These are phyloP conservation scores for Eristalis intricaria DNA, from an alignment of 2,888 invertebrate genomes.

Conservation along the genomic window DNA sequence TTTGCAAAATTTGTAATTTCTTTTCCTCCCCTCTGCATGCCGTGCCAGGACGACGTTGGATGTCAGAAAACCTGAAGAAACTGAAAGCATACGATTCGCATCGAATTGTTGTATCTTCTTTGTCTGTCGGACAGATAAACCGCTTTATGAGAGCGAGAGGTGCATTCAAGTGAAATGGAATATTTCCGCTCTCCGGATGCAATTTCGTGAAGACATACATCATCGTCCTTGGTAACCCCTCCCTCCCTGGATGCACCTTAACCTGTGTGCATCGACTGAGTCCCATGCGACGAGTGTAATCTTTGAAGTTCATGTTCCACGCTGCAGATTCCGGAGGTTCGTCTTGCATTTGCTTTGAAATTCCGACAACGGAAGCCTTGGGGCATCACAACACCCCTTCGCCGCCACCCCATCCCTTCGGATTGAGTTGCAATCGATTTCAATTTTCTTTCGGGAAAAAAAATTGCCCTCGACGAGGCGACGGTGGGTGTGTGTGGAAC, in stretches of 20 bases:
- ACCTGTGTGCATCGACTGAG: neutral
- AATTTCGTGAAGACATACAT: conserved; percentile 38
- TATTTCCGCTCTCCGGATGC: conserved; percentile 66
- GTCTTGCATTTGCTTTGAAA: neutral
- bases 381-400: neutral
- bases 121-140: conserved; percentile 65
- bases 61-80: neutral
- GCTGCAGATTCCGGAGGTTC: conserved; percentile 10
- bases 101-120: conserved; percentile 58
- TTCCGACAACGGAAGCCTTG: conserved; percentile 14
- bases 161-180: conserved; percentile 59
- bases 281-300: conserved; percentile 61
- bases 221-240: neutral
- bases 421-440: conserved; percentile 46
- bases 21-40: neutral
- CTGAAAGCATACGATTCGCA: conserved; percentile 40
- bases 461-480: neutral
- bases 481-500: neutral
- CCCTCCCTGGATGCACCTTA: neutral
- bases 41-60: neutral
- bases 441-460: conserved; percentile 13
- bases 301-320: conserved; percentile 57
- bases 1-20: conserved; percentile 45
- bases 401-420: neutral
- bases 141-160: conserved; percentile 61